Evolutionary conservation across 1,140 invertebrate genomes (phyloP).

Genomic region (Hydropsyche tenuis): DNA sequence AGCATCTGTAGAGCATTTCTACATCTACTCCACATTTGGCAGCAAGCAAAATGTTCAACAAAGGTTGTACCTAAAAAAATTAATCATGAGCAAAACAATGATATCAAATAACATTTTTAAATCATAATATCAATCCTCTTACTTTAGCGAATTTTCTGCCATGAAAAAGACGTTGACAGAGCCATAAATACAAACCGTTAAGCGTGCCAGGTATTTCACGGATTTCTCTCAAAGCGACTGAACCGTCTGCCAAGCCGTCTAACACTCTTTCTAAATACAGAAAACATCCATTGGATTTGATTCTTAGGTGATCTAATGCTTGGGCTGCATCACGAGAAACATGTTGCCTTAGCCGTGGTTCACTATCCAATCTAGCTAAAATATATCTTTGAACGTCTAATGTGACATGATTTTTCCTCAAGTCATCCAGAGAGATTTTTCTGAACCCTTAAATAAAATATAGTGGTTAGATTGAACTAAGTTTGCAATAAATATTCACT

Average conservation of each 20-base stretch:
- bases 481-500: no score
- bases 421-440: slow-evolving; percentile 90
- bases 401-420: slow-evolving; percentile 86
- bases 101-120: not conserved
- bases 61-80: slow-evolving; percentile 64
- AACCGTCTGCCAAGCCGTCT: slow-evolving; percentile 91
- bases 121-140: slow-evolving; percentile 18
- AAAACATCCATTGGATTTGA: slow-evolving; percentile 96
- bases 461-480: no score
- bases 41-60: slow-evolving; percentile 88
- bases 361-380: slow-evolving; percentile 84
- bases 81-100: slow-evolving; percentile 20
- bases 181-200: slow-evolving; percentile 93
- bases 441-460: slow-evolving; percentile 75
- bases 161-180: slow-evolving; percentile 91
- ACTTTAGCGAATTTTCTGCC: slow-evolving; percentile 89
- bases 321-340: slow-evolving; percentile 79
- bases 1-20: slow-evolving; percentile 79
- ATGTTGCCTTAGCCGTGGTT: slow-evolving; percentile 80
- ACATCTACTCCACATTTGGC: slow-evolving; percentile 84
- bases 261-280: slow-evolving; percentile 92
- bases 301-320: slow-evolving; percentile 93
- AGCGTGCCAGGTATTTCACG: slow-evolving; percentile 93
- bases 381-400: slow-evolving; percentile 96
- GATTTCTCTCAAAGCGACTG: slow-evolving; percentile 83